Conservation (phyloP, 2,113 vertebrate genomes). For the Osmerus eperlanus region DNA sequence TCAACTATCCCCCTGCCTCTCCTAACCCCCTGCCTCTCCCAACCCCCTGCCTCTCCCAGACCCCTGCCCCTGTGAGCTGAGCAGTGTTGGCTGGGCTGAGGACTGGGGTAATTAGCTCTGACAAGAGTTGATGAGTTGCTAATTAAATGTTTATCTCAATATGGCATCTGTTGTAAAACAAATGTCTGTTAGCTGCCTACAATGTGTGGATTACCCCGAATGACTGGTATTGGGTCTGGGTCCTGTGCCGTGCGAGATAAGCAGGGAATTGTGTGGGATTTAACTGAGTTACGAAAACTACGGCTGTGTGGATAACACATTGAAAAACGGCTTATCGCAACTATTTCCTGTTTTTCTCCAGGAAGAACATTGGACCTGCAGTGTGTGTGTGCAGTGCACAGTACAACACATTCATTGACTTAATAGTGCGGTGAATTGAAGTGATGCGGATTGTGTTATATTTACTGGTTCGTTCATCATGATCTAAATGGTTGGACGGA, state of each 20-base stretch:
- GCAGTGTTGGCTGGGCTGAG: slow-evolving; percentile 40
- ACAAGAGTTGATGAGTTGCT: slow-evolving; percentile 65
- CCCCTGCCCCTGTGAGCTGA: slow-evolving; percentile 12
- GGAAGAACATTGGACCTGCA: no score
- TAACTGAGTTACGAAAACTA: slow-evolving; percentile 23
- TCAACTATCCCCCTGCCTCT: no score
- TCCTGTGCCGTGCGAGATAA: slow-evolving; percentile 52
- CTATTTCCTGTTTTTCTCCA: neutral
- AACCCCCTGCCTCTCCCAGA: no score
- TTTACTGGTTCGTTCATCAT: no score
- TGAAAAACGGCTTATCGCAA: neutral
- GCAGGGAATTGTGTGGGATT: slow-evolving; percentile 21
- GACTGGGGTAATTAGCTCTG: slow-evolving; percentile 58
- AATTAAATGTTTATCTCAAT: slow-evolving; percentile 70
- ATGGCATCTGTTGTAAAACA: slow-evolving; percentile 66
- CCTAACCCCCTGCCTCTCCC: no score
- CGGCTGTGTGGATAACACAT: slow-evolving; percentile 7
- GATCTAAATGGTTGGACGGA: no score
- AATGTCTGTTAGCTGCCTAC: slow-evolving; percentile 58
- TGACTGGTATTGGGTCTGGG: slow-evolving; percentile 36
- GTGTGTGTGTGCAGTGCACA: no score
- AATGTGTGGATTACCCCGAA: slow-evolving; percentile 60
- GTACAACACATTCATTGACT: no score
- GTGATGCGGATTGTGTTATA: no score
- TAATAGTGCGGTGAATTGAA: no score